A percentile compares a stretch with the other conserved stretches of the same genome.
Conservation (phyloP, 2,797 vertebrate species). For the Peromyscus aztecus region DNA sequence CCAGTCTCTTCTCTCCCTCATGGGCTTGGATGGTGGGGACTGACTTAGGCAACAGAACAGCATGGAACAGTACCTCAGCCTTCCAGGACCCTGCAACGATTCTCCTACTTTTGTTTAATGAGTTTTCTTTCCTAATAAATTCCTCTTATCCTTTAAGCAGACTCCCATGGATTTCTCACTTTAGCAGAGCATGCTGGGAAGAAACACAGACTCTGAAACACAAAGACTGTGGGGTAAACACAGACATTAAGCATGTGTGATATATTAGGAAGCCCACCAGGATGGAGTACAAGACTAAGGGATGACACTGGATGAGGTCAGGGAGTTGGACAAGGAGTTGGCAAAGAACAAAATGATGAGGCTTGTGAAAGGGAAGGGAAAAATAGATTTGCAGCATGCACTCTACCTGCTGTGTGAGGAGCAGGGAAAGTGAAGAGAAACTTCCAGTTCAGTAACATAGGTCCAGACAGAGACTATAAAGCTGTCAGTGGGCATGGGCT, state of each 20-base stretch:
- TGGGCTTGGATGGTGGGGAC: no score
- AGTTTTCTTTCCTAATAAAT: no score
- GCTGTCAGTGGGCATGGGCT: not conserved
- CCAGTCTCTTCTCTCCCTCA: no score
- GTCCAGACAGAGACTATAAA: not conserved
- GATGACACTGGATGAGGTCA: not conserved
- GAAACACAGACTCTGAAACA: not conserved
- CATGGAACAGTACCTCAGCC: no score
- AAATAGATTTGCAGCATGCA: not conserved
- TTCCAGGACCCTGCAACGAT: no score
- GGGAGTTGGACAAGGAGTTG: not conserved
- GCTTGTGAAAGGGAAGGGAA: not conserved
- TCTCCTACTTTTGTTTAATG: no score
- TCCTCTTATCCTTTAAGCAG: no score
- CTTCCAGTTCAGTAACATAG: not conserved
- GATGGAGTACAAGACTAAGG: no score
- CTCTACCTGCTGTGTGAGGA: not conserved
- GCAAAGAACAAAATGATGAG: not conserved
- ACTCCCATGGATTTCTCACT: no score
- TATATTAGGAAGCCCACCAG: not conserved
- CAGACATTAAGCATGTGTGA: fast-evolving
- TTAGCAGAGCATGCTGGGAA: not conserved
- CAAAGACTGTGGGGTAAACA: not conserved
- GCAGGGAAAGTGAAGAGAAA: not conserved
- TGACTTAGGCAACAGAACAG: no score